A percentile compares a stretch with the other conserved stretches of the same genome.
phyloP scores from a whole-genome alignment of 1,140 invertebrate genomes.

The Tribolium madens region DNA sequence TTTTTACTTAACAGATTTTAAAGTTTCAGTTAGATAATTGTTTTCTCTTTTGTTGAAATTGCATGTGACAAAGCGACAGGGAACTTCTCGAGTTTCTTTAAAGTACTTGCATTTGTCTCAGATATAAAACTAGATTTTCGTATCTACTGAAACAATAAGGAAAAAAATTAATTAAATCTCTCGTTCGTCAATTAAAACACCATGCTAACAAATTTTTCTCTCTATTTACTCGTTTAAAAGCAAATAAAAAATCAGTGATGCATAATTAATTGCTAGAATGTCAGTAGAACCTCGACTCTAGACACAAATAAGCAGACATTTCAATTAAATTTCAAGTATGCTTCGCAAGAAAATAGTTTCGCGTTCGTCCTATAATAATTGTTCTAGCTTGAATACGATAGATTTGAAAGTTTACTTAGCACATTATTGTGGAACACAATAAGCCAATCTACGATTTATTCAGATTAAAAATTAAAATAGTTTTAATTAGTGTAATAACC shows the following conservation, averaged over 20 bases:
- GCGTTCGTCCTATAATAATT: background rate
- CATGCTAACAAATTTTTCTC: background rate
- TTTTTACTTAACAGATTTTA: background rate
- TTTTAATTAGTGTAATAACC: background rate
- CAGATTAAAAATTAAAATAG: background rate
- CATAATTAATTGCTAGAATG: constrained; percentile 6
- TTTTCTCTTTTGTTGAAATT: background rate
- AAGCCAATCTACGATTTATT: background rate
- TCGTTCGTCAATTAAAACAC: background rate
- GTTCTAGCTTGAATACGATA: background rate
- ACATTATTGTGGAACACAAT: background rate
- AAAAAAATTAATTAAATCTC: background rate
- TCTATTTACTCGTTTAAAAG: background rate
- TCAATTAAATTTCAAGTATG: constrained; percentile 22
- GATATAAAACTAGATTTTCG: background rate
- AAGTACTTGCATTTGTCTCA: background rate
- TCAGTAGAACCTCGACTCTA: background rate
- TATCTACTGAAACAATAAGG: background rate
- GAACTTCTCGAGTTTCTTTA: background rate
- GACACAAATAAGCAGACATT: constrained; percentile 20
- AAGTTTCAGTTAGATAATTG: background rate
- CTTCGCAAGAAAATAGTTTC: constrained; percentile 8
- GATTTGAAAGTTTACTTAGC: background rate
- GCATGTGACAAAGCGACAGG: background rate
- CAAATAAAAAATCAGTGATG: constrained; percentile 8